Evolutionary conservation across 2,797 vertebrate genomes (phyloP), one percentile per base, ranked within the genome.

Genomic region (Pelodytes ibericus): DNA sequence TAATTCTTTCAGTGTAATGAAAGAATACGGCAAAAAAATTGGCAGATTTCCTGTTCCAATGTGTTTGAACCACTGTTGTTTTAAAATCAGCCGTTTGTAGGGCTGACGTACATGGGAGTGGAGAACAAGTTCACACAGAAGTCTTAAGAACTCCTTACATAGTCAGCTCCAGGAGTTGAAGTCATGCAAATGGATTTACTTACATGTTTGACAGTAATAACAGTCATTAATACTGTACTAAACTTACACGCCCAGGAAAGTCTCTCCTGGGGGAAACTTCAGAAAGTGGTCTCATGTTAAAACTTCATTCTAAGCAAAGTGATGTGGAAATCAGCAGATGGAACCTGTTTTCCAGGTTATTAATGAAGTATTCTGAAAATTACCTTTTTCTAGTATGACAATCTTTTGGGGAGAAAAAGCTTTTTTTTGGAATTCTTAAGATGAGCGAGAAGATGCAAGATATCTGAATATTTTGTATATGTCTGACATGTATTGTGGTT

Each of bases 141-240:
- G 24, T 49, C 80, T 69, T 77, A 8, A 7, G 80, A 71, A 18
- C 64, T 75, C 58, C 76, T 59, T 78, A 9, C 57, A 49, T n/a
- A 30, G 5, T 69, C 51, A 69, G 47, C 66, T 80, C 77, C 39
- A 65, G 69, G 65, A 75, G 5, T 41, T 73, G 51, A 60, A 16
- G 30, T 72, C 2, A 2, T 2, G 0, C 63, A 15, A 1, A 47
- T 36, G 64, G 3, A 9, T 53, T 1, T 18, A 2, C n/a, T 63
- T 63, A 63, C 58, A 78, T 24, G 8, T 4, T 16, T 20, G 15
- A 74, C 60, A 58, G 72, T 69, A 47, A 15, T 26, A 39, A 24
- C n/a, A 47, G n/a, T 25, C 20, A 47, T 26, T 26, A 47, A 16
- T 20, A n/a, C 22, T 39, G 31, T 13, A 20, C 20, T 63, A 24